Conservation (phyloP, 2,888 invertebrate species). For the Lamellibrachia satsuma region DNA sequence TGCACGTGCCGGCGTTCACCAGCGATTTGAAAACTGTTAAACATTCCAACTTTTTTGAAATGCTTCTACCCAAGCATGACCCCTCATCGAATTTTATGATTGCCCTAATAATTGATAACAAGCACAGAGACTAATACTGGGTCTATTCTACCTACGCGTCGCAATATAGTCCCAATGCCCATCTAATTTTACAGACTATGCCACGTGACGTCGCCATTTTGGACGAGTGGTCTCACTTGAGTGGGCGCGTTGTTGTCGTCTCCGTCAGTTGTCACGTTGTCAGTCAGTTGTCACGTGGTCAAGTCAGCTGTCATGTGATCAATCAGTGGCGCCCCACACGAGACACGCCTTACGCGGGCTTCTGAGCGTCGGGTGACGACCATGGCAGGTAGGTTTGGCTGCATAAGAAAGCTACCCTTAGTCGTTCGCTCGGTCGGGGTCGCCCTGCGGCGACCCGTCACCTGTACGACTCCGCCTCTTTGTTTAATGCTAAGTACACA, state of each 20-base stretch:
- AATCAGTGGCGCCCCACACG: not conserved
- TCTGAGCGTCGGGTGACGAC: not conserved
- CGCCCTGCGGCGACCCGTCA: not conserved
- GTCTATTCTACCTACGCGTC: not conserved
- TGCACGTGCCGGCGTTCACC: not conserved
- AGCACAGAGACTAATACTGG: not conserved
- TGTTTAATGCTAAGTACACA: not conserved
- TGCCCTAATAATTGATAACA: not conserved
- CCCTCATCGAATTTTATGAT: not conserved
- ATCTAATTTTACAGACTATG: not conserved
- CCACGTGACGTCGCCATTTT: not conserved
- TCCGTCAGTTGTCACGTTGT: not conserved
- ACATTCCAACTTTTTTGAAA: not conserved
- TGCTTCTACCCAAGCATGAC: not conserved
- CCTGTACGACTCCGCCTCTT: not conserved
- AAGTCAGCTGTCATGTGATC: not conserved
- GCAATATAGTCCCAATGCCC: not conserved
- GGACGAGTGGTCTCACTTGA: not conserved
- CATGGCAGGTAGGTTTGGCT: not conserved
- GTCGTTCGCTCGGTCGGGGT: not conserved
- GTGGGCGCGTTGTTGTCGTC: not conserved
- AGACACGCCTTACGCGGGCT: not conserved
- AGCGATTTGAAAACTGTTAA: not conserved
- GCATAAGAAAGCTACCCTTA: slow-evolving; percentile 17
- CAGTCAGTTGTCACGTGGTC: not conserved